A percentile compares a stretch with the other conserved stretches of the same genome.
These are phyloP conservation scores for Leucophenga maculata DNA, from an alignment of 2,888 invertebrate genomes.

Conservation along the genomic window DNA sequence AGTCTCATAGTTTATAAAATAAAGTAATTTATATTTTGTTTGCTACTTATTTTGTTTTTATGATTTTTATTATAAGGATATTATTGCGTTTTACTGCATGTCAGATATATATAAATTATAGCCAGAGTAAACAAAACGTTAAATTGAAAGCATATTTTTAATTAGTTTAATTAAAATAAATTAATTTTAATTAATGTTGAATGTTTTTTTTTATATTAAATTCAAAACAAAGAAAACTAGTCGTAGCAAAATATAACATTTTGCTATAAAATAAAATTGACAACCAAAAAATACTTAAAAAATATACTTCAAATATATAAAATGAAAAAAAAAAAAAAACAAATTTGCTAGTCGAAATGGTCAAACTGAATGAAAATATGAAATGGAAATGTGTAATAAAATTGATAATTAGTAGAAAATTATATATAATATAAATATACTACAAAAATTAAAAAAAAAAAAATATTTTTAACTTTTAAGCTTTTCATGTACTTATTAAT, in stretches of 20 bases:
- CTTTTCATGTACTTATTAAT: constrained; percentile 27
- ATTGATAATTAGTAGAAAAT: constrained; percentile 35
- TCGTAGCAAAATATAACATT: background rate
- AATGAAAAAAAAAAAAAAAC: constrained; percentile 21
- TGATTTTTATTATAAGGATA: background rate
- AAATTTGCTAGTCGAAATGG: constrained; percentile 52
- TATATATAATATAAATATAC: constrained; percentile 29
- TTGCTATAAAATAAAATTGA: background rate
- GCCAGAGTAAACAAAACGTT: no score
- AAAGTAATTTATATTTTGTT: background rate
- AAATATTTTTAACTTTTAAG: constrained; percentile 35
- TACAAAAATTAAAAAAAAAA: constrained; percentile 34
- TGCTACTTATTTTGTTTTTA: background rate
- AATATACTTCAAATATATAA: constrained; percentile 7
- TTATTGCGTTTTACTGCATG: no score
- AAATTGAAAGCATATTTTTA: background rate
- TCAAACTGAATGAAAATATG: constrained; percentile 45
- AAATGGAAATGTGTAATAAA: constrained; percentile 31
- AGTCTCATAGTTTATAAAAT: no score
- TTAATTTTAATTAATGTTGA: constrained; percentile 5
- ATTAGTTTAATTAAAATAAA: constrained; percentile 8
- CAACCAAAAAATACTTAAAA: background rate
- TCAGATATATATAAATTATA: no score
- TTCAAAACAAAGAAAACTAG: constrained; percentile 3
- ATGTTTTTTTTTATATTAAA: background rate